Base-by-base conservation (phyloP, 2,113 vertebrate genomes). In the Poecile atricapillus region DNA sequence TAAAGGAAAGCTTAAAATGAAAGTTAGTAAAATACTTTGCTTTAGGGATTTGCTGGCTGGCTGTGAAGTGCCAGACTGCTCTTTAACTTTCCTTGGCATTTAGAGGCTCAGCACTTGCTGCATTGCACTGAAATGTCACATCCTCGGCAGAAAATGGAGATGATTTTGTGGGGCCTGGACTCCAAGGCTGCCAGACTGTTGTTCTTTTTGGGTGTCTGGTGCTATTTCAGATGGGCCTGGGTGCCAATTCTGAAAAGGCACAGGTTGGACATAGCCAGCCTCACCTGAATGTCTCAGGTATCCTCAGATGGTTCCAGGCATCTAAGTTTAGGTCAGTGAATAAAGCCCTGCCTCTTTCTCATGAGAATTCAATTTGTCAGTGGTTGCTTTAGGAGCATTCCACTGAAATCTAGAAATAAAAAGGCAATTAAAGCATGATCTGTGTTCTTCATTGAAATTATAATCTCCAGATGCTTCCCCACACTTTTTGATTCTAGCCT, bases 111-210 rank as follows among this genome's bases (percentile, higher is more conserved):
- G 47, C 71, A 13, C 49, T 76, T 53, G 46, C 77, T 76, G 74
- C 58, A 60, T 47, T 77, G 59, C 75, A 46, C 44, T 91, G 60
- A 95, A 93, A 96, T 87, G 76, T 77, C 79, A 88, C 79, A 41
- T 75, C 65, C 28, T 82, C 4, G 0, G 44, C 50, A 88, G 68
- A 77, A 93, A 78, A 83, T 17, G 7, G 67, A 79, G 43, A 47
- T 65, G 39, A 44, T 65, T 86, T 87, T 56, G 24, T 83, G 9
- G 44, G 59, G 25, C 35, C 28, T 75, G 87, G 85, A 41, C 76
- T 86, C n/a, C 7, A 11, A 55, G 9, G 7, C 30, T 91, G 84
- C 39, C 67, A 95, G 74, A 58, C 49, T 49, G 33, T 41, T 86
- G 37, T 33, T 92, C 55, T 90, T 10, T 55, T 7, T 31, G 28